phyloP scores from a whole-genome alignment of 2,888 invertebrate species.

The Escarpia spicata region DNA sequence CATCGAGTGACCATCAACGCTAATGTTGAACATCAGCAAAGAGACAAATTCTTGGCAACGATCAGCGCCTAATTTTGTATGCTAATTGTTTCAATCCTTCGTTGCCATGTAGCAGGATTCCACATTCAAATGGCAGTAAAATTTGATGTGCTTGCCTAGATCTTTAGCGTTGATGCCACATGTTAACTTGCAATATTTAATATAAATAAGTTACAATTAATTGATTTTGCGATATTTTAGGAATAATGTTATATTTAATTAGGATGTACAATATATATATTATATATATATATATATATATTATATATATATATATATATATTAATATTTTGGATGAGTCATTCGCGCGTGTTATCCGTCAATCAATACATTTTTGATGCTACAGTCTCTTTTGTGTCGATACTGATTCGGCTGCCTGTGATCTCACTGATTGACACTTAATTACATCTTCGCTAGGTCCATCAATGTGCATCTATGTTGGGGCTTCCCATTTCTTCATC shows the following conservation, averaged over 20 bases:
- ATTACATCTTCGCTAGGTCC: too few species aligned
- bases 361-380: too few species aligned
- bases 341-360: too few species aligned
- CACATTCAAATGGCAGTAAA: background rate
- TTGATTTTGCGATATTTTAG: background rate
- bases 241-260: background rate
- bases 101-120: conserved; percentile 3
- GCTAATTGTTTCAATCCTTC: background rate
- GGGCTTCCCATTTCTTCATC: background rate
- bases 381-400: too few species aligned
- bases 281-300: too few species aligned
- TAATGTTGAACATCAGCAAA: background rate
- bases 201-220: background rate
- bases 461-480: background rate
- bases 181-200: background rate
- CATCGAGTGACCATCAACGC: conserved; percentile 4
- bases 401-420: too few species aligned
- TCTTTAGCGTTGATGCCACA: background rate
- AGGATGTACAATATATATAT: background rate
- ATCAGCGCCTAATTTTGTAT: conserved; percentile 4
- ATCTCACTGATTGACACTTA: too few species aligned
- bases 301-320: too few species aligned
- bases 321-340: too few species aligned
- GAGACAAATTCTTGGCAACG: background rate
- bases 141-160: background rate